Evolutionary conservation across 2,888 invertebrate species (phyloP), one percentile per base, ranked within the genome.

Genomic region (Apodemia zela): DNA sequence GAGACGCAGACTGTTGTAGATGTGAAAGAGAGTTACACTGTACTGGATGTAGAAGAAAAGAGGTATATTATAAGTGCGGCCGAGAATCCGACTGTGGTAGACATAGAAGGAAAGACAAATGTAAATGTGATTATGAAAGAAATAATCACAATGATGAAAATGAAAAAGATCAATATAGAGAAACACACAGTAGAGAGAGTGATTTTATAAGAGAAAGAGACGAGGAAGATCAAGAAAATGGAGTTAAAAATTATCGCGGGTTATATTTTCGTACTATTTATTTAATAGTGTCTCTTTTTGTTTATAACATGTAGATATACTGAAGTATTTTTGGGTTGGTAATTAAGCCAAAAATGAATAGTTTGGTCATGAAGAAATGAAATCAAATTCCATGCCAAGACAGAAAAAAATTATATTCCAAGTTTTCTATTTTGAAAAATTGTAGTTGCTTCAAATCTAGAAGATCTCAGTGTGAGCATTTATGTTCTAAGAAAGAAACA

Each of bases 181-280:
- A 17, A 8, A 47, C n/a, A 47, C 2, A 17, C 5, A 47, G 47
- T n/a, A 47, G 17, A 47, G 47, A 47, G 8, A 47, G 17, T 7
- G n/a, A 47, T n/a, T 7, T 17, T n/a, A 17, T n/a, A 7, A 47
- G 47, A 5, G 45, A 45, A n/a, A 45, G 5, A n/a, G 47, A 47
- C n/a, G 42, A 5, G 15, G 47, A n/a, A 17, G 6, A 47, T n/a
- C 17, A n/a, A 47, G 11, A n/a, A 8, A 47, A n/a, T 47, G n/a
- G 15, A 47, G 4, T 47, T 4, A 47, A 47, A 47, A 47, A 47
- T 3, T 5, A 17, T n/a, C 47, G 47, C 6, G 5, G 17, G n/a
- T 47, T 47, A 47, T 47, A 47, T 47, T n/a, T 47, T n/a, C 47
- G 47, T 47, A n/a, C 47, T n/a, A 47, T 47, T 47, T 47, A 47